Evolutionary conservation across 2,113 vertebrate genomes (phyloP), one percentile per base, ranked within the genome.

Genomic region (Dromaius novaehollandiae): DNA sequence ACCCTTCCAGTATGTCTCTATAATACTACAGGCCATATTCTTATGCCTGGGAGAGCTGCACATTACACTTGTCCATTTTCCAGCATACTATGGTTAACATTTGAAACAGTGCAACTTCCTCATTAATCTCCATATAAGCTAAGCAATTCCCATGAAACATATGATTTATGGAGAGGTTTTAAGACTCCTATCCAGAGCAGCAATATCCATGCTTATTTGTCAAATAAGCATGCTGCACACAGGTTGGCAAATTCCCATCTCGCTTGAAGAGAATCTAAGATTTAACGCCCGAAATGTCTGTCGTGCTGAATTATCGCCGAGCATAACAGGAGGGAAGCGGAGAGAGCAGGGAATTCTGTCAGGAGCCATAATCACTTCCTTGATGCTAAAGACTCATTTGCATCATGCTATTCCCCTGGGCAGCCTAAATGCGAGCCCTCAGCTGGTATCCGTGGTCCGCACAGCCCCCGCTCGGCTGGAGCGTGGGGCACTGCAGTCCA

Each of bases 301-400:
- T 34, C 0, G 0, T 5, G 19, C n/a, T n/a, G 40, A 85, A 40
- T 65, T 79, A 65, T 36, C 1, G 0, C 30, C 68, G 1, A 0
- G 0, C 6, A 13, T 13, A 11, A 14, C 38, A 55, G 17, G 13
- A 16, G 13, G 4, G 16, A 73, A 53, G 70, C 26, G n/a, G 50
- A 5, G 51, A 51, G 50, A 51, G 24, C n/a, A 24, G 36, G 32
- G 19, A 60, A 65, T 68, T n/a, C 69, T 71, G 9, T 16, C 21
- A 38, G 53, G 30, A 70, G 3, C 36, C 30, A 24, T 24, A 61
- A 16, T 44, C 32, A 0, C 15, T 61, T 89, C n/a, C 48, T 73
- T 1, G 0, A 4, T 0, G 0, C 5, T 32, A 3, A 30, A 38
- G 22, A 81, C 51, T 78, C 30, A 42, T 9, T 1, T 5, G 19